Percentiles rank a stretch among this genome's conserved stretches.
phyloP scores from a whole-genome alignment of 2,113 vertebrate species.

The Ia io region DNA sequence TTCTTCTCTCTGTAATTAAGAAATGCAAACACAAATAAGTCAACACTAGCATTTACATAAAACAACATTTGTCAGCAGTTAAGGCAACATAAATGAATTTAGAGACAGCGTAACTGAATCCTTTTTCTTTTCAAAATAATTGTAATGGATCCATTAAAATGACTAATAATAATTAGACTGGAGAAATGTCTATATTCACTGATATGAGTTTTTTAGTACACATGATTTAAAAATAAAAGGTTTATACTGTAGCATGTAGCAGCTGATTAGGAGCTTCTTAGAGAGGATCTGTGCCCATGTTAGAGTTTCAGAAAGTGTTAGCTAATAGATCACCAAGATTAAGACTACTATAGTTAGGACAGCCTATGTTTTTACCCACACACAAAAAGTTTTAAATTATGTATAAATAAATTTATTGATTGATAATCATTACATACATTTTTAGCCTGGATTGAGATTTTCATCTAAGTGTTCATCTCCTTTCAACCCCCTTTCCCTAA shows the following conservation, averaged over 20 bases:
- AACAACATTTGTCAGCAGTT: conserved; percentile 13
- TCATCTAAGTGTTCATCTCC: background rate
- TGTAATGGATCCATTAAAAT: background rate
- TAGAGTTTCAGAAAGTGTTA: background rate
- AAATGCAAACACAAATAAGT: conserved; percentile 7
- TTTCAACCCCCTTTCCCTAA: background rate
- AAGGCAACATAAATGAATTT: conserved; percentile 31
- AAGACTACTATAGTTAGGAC: background rate
- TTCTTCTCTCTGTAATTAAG: conserved; percentile 44
- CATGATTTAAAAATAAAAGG: background rate
- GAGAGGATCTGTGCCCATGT: background rate
- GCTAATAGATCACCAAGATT: background rate
- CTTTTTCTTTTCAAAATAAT: background rate
- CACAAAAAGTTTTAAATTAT: background rate
- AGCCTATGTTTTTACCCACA: background rate
- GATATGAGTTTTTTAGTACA: background rate
- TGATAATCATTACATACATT: background rate
- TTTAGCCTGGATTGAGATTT: background rate
- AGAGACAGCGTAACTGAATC: background rate
- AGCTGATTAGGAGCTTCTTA: background rate
- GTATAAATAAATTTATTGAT: conserved; percentile 9
- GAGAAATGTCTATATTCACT: background rate
- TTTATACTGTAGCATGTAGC: conserved; percentile 1
- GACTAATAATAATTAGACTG: background rate
- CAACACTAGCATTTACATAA: conserved; percentile 52